Evolutionary conservation across 2,113 vertebrate species (phyloP), one percentile per base, ranked within the genome.

Genomic region (Thryonomys swinderianus): DNA sequence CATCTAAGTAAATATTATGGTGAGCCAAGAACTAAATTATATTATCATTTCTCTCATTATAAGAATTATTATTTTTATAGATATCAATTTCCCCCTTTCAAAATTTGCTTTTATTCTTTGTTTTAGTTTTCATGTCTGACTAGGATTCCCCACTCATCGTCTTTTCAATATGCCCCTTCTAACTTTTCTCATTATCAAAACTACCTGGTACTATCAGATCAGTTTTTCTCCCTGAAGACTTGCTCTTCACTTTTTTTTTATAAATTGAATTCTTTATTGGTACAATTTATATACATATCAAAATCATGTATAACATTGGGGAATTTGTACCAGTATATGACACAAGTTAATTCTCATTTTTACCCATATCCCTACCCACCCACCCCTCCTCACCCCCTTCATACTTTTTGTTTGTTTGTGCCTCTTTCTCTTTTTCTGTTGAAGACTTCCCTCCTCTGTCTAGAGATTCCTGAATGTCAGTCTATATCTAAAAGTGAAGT

Each of bases 21-120:
- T 53, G 42, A 88, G n/a, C 37, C 40, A 87, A 61, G 48, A 61
- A 17, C 48, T 87, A 0, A 71, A 42, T 1, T 84, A 2, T 57
- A 67, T 79, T 64, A 34, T 5, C 45, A 90, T 66, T 62, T 85
- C 10, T 55, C 71, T 88, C 85, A 55, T 76, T 88, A 3, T 64
- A 59, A 27, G 87, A 73, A 9, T 88, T 84, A 40, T 37, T 61
- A 25, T 71, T 92, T 96, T 91, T 93, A 34, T 13, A 81, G 5
- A 73, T 85, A 85, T 55, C 91, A 80, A 55, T 74, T 67, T 40
- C 40, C 34, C 76, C 67, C 57, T 88, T 90, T 80, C 40, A 83
- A n/a, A 34, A 7, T 66, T 86, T 88, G 13, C 25, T 76, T 81
- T 7, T 66, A 48, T 80, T 76, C 66, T 92, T 89, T 62, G 14